Evolutionary conservation across 2,888 invertebrate genomes (phyloP).

Genomic region (Pachliopta kotzebuea): DNA sequence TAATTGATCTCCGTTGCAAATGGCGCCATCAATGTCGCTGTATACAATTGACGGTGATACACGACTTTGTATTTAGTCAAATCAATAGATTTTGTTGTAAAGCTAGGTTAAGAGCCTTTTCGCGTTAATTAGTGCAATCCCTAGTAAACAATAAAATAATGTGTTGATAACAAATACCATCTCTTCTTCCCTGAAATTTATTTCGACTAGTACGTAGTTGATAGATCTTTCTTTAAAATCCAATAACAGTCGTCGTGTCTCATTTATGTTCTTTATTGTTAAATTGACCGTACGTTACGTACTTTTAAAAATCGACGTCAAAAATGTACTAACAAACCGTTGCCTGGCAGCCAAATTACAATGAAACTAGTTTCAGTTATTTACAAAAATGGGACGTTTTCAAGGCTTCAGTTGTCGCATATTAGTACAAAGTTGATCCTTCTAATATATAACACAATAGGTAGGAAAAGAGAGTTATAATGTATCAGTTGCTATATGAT

Average conservation of each 20-base stretch:
- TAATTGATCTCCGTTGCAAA: slow-evolving; percentile 73
- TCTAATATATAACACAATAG: no score
- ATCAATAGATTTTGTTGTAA: slow-evolving; percentile 60
- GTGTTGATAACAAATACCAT: no score
- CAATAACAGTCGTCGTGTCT: no score
- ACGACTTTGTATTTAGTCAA: slow-evolving; percentile 57
- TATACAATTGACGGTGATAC: slow-evolving; percentile 67
- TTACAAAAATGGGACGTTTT: background rate
- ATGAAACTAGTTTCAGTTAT: background rate
- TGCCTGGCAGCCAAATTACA: background rate
- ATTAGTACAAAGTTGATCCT: no score
- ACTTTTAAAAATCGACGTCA: background rate
- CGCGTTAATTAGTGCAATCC: slow-evolving; percentile 1
- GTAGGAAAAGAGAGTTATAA: no score
- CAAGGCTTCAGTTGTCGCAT: background rate
- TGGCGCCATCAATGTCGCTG: slow-evolving; percentile 71
- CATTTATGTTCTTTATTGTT: background rate
- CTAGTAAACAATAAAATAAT: no score
- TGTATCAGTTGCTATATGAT: no score
- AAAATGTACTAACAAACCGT: background rate
- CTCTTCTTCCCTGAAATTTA: no score
- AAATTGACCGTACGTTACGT: no score
- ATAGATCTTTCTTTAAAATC: no score
- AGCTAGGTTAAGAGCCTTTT: slow-evolving; percentile 20
- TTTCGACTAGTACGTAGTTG: no score